These are phyloP conservation scores for Tamias sibiricus DNA, from an alignment of 2,113 vertebrate genomes.

Conservation along the genomic window DNA sequence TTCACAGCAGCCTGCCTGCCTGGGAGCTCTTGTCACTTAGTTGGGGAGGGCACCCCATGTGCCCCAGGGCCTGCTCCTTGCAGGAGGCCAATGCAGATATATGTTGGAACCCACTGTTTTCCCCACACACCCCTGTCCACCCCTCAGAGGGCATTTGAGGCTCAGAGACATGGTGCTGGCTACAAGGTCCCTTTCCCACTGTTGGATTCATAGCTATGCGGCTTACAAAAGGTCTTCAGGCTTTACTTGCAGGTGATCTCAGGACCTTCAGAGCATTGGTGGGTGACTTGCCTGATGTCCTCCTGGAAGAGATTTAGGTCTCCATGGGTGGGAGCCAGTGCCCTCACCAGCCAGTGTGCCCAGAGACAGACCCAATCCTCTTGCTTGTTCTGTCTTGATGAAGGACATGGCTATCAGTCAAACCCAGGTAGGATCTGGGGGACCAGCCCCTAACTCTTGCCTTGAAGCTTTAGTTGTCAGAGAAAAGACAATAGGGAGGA, in stretches of 20 bases:
- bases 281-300: neutral
- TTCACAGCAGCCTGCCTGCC: neutral
- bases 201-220: neutral
- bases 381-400: neutral
- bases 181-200: neutral
- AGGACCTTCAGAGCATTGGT: neutral
- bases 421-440: neutral
- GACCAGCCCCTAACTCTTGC: neutral
- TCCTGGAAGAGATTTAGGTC: neutral
- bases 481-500: neutral
- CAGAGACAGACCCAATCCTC: neutral
- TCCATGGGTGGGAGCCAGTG: neutral
- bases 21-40: neutral
- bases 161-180: neutral
- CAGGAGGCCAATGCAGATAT: neutral
- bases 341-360: neutral
- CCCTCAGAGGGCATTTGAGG: neutral
- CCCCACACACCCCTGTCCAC: neutral
- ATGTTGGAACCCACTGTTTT: neutral
- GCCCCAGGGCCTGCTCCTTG: neutral
- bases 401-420: neutral
- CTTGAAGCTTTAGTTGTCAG: neutral
- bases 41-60: neutral
- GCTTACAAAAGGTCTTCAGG: neutral
- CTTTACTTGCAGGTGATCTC: neutral